These are phyloP conservation scores for Carlito syrichta DNA, from an alignment of 2,113 vertebrate genomes.

Conservation along the genomic window DNA sequence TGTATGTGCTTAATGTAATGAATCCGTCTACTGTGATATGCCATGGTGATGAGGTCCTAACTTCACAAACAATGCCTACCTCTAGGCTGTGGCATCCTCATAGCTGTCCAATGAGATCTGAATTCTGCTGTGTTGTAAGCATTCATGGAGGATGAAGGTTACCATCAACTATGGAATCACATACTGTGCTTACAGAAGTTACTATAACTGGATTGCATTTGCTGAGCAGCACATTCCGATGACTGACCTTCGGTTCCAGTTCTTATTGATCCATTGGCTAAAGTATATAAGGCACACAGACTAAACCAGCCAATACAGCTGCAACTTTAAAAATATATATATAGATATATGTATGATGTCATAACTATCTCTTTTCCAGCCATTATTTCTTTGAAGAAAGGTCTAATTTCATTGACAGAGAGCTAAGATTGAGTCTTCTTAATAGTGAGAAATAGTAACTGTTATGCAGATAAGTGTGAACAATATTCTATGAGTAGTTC, in stretches of 20 bases:
- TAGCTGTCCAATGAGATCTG: not conserved
- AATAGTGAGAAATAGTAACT: not conserved
- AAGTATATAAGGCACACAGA: not conserved
- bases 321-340: not conserved
- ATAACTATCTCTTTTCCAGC: not conserved
- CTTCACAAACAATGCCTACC: not conserved
- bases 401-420: not conserved
- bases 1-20: not conserved
- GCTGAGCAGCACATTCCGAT: not conserved
- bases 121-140: not conserved
- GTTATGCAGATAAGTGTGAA: not conserved
- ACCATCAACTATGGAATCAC: not conserved
- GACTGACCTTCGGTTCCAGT: not conserved
- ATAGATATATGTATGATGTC: not conserved
- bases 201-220: not conserved
- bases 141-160: not conserved
- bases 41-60: not conserved
- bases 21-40: not conserved
- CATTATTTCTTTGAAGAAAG: conserved; percentile 19
- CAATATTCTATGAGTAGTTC: not conserved
- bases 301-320: not conserved
- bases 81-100: not conserved
- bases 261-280: not conserved
- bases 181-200: not conserved
- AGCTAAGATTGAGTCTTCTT: not conserved